A percentile compares a stretch with the other conserved stretches of the same genome.
Conservation (phyloP, 2,888 invertebrate genomes). For the Pharmacophagus antenor region DNA sequence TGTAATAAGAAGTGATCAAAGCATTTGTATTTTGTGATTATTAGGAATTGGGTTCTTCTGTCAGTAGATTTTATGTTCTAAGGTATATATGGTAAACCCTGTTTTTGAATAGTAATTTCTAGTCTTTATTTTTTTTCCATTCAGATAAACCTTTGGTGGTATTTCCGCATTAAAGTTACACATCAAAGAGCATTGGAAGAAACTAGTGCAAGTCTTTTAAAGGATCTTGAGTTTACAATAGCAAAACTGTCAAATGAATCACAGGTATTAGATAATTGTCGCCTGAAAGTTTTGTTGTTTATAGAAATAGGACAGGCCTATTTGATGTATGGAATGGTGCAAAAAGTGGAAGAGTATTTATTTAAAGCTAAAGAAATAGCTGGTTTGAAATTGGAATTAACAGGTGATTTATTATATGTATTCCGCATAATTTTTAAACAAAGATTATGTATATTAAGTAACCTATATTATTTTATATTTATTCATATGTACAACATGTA, state of each 20-base stretch:
- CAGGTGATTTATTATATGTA: constrained; percentile 77
- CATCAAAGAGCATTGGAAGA: constrained; percentile 91
- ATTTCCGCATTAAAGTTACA: constrained; percentile 84
- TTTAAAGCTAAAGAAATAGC: constrained; percentile 82
- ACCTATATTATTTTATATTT: background rate
- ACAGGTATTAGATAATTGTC: constrained; percentile 50
- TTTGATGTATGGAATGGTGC: constrained; percentile 86
- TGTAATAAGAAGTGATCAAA: background rate
- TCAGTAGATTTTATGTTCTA: too few relatives aligned
- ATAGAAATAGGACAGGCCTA: constrained; percentile 84
- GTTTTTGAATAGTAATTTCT: too few relatives aligned
- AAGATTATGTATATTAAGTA: too few relatives aligned
- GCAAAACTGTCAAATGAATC: constrained; percentile 66
- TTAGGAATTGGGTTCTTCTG: too few relatives aligned
- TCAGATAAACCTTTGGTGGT: constrained; percentile 84
- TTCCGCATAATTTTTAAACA: background rate
- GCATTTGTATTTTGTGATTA: too few relatives aligned
- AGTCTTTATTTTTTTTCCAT: background rate
- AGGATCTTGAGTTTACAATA: constrained; percentile 77
- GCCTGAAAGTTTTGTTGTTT: constrained; percentile 67
- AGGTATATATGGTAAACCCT: too few relatives aligned
- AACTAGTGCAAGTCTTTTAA: constrained; percentile 84
- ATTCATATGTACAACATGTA: too few relatives aligned
- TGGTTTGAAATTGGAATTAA: constrained; percentile 85
- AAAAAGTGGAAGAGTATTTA: constrained; percentile 85